phyloP scores from a whole-genome alignment of 1,140 invertebrate species.

The Belonocnema kinseyi region DNA sequence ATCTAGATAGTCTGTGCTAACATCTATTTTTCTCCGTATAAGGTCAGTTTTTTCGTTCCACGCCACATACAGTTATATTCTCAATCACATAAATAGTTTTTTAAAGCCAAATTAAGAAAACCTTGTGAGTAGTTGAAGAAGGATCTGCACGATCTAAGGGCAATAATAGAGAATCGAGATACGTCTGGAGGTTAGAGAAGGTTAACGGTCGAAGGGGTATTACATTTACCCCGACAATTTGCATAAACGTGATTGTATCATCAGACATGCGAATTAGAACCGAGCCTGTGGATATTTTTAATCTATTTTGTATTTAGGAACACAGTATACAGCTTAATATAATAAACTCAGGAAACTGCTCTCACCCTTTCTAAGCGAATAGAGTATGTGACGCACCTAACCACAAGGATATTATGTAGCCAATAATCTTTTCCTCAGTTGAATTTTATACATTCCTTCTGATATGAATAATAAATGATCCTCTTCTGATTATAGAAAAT shows the following conservation, averaged over 20 bases:
- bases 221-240: too few relatives aligned
- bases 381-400: too few relatives aligned
- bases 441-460: neutral
- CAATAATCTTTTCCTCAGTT: neutral
- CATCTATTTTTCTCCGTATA: too few relatives aligned
- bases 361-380: too few relatives aligned
- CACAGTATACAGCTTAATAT: neutral
- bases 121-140: neutral
- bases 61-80: too few relatives aligned
- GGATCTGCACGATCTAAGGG: neutral
- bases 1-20: too few relatives aligned
- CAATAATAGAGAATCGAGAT: conserved; percentile 22
- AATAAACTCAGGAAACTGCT: conserved; percentile 10
- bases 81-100: neutral
- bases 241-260: conserved; percentile 43
- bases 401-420: too few relatives aligned
- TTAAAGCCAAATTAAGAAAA: neutral
- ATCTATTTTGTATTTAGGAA: neutral
- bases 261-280: conserved; percentile 23
- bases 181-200: conserved; percentile 47
- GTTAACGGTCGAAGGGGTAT: conserved; percentile 33
- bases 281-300: conserved; percentile 20
- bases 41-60: too few relatives aligned
- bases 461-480: neutral
- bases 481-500: neutral